Base-by-base conservation (phyloP, 2,113 vertebrate species). In the Brachyhypopomus gauderio region DNA sequence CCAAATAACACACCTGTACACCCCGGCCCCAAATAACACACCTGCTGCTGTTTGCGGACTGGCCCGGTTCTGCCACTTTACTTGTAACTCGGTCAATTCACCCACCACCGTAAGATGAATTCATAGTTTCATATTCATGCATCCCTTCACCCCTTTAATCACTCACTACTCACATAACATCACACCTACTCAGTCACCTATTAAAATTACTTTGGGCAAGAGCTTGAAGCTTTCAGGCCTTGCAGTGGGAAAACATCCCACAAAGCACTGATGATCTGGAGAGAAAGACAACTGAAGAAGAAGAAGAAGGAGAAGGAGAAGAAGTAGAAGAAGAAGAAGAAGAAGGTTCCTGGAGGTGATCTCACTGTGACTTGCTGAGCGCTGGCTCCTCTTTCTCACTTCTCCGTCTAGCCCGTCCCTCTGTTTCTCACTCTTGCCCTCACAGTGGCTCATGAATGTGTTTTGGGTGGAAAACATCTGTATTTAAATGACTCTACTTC, bases 381-480 rank as follows among this genome's bases (percentile, higher is more conserved):
- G 72, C 72, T 60, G 55, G 27, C 20, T 77, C 62, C 81, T 83
- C 82, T 77, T 86, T 59, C 79, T 84, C 66, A 56, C 30, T 79
- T 80, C 71, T 64, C 87, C 89, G 86, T 89, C 79, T 20, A 7
- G 25, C 77, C 84, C 87, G 30, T 66, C 16, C 1, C 25, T 25
- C 63, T 38, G 72, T 30, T 72, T 73, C 58, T 2, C 64, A 84
- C 87, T 82, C 58, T n/a, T 22, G 70, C 86, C 85, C 85, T 82
- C 45, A 52, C 45, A 14, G 73, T 88, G 66, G 89, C 70, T 74
- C 71, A 85, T 84, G 80, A 72, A 86, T 88, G 89, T 92, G 91
- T 92, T 93, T 90, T 92, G 91, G 90, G 91, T 93, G 90, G 92
- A 91, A 93, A 93, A 93, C 92, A 94, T 94, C 93, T 94, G 93